These are phyloP conservation scores for Phataginus tetradactyla DNA, from an alignment of 2,797 vertebrate species.

Conservation along the genomic window DNA sequence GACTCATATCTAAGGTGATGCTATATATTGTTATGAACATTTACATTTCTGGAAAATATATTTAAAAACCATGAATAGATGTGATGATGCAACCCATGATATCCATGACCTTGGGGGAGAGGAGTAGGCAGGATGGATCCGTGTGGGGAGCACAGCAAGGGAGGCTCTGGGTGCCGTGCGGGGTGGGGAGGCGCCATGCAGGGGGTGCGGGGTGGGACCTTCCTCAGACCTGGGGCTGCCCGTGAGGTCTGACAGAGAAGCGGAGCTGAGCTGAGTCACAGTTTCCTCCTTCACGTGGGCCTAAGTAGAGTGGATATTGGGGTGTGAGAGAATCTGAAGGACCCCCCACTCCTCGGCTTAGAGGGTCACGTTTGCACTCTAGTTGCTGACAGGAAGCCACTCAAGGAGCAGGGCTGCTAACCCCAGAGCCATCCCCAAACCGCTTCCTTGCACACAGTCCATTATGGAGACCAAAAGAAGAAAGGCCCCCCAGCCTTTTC, in stretches of 20 bases:
- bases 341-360: neutral
- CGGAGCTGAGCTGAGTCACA: neutral
- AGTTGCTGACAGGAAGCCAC: neutral
- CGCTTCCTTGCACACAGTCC: neutral
- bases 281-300: fast-evolving
- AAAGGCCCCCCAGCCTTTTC: neutral
- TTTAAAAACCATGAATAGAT: neutral
- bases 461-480: fast-evolving
- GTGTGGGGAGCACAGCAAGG: fast-evolving
- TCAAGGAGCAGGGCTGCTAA: fast-evolving
- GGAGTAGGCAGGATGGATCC: fast-evolving
- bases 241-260: neutral
- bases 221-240: neutral
- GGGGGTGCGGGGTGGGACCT: too few relatives aligned
- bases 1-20: neutral
- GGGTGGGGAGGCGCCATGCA: too few relatives aligned
- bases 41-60: neutral
- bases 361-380: fast-evolving
- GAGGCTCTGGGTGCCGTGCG: too few relatives aligned
- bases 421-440: fast-evolving
- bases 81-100: fast-evolving
- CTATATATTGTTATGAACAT: neutral
- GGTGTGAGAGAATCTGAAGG: fast-evolving
- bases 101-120: neutral
- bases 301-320: fast-evolving